These are phyloP conservation scores for Tridacna gigas DNA, from an alignment of 2,888 invertebrate species.

Conservation along the genomic window DNA sequence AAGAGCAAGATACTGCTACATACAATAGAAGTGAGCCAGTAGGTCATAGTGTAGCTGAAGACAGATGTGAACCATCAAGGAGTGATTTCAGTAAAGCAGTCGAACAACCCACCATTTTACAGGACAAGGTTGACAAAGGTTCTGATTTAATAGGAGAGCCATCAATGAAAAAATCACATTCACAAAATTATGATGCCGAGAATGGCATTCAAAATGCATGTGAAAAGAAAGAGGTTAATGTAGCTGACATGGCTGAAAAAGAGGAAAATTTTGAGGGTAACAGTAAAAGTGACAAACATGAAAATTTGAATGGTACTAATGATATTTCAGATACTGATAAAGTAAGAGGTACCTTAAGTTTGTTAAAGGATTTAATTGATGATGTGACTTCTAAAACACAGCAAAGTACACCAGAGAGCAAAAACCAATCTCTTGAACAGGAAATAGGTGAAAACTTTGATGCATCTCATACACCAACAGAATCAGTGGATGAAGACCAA, in stretches of 20 bases:
- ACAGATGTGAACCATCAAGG: no score
- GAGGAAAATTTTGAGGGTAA: not conserved
- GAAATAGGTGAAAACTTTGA: no score
- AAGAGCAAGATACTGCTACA: no score
- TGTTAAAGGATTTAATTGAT: slow-evolving; percentile 4
- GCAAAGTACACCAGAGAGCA: not conserved
- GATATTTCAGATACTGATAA: not conserved
- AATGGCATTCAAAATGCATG: not conserved
- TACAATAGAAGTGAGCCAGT: no score
- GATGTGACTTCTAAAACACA: not conserved
- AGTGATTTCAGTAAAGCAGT: no score
- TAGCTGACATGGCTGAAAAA: not conserved
- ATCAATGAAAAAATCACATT: no score
- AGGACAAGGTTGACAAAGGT: no score
- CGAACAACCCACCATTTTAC: no score
- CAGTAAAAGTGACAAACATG: not conserved
- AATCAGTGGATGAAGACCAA: not conserved
- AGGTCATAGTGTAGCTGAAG: no score
- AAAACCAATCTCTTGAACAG: not conserved
- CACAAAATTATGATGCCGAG: not conserved
- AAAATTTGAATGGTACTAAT: not conserved
- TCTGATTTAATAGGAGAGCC: no score
- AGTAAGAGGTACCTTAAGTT: not conserved
- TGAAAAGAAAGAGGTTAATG: not conserved
- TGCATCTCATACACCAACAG: not conserved